A percentile compares a stretch with the other conserved stretches of the same genome.
Evolutionary conservation across 1,140 invertebrate genomes (phyloP).

Genomic region (Eupeodes corollae): DNA sequence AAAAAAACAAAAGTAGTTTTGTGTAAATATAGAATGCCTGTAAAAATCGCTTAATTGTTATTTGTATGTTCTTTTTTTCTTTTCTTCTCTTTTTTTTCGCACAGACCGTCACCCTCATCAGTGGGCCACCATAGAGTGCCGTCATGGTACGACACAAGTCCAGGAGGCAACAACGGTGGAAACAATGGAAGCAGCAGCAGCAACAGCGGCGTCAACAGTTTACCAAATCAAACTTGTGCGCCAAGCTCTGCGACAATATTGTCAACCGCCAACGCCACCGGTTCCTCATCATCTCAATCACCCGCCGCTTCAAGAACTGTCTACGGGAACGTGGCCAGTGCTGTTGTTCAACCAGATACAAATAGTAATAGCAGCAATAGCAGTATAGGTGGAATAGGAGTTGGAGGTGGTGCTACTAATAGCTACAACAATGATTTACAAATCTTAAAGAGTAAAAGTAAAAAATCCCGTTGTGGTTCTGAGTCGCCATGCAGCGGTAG

Average conservation of each 20-base stretch:
- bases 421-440: not conserved
- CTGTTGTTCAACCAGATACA: conserved; percentile 5
- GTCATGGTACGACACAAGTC: conserved; percentile 37
- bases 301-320: conserved; percentile 2
- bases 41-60: not conserved
- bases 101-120: conserved; percentile 1
- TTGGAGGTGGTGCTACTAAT: not conserved
- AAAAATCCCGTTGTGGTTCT: conserved; percentile 40
- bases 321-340: conserved; percentile 5
- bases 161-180: conserved; percentile 1
- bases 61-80: not conserved
- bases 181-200: not conserved
- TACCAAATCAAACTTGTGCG: too few relatives aligned
- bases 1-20: too few relatives aligned
- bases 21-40: not conserved
- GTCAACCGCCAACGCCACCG: not conserved
- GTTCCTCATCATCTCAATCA: not conserved
- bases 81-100: not conserved
- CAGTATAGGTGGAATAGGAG: not conserved
- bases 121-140: conserved; percentile 11
- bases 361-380: conserved; percentile 10
- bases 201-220: not conserved
- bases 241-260: not conserved
- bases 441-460: not conserved
- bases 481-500: conserved; percentile 37